phyloP scores from a whole-genome alignment of 1,140 invertebrate genomes.

The Ceratina australensis region DNA sequence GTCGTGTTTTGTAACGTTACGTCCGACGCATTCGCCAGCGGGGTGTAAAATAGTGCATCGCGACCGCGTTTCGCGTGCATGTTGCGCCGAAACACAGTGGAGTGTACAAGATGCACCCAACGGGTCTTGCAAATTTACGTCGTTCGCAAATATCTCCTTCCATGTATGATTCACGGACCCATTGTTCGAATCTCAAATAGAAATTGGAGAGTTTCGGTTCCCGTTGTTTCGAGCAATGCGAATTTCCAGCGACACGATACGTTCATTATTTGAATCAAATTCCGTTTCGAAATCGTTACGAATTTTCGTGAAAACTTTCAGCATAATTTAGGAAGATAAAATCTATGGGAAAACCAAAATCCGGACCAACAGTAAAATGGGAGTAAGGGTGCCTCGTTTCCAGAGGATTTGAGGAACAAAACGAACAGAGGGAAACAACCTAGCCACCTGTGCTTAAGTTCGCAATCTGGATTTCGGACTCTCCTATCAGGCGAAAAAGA shows the following conservation, averaged over 20 bases:
- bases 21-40: slow-evolving; percentile 40
- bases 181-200: too few relatives aligned
- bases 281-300: not conserved
- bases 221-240: too few relatives aligned
- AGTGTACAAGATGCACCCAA: slow-evolving; percentile 5
- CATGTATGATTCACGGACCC: too few relatives aligned
- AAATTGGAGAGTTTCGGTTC: too few relatives aligned
- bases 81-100: not conserved
- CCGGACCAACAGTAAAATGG: not conserved
- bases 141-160: not conserved
- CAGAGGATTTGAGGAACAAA: not conserved
- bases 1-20: slow-evolving; percentile 29
- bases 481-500: not conserved
- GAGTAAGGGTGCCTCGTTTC: not conserved
- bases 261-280: not conserved
- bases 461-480: slow-evolving; percentile 10
- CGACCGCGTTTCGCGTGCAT: not conserved
- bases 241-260: too few relatives aligned
- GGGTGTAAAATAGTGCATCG: slow-evolving; percentile 40
- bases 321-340: not conserved
- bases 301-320: not conserved
- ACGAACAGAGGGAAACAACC: not conserved
- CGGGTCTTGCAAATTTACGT: slow-evolving; percentile 3
- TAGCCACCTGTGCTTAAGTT: slow-evolving; percentile 1
- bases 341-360: too few relatives aligned